phyloP scores from a whole-genome alignment of 2,888 invertebrate species.

The Yponomeuta plumbellus region DNA sequence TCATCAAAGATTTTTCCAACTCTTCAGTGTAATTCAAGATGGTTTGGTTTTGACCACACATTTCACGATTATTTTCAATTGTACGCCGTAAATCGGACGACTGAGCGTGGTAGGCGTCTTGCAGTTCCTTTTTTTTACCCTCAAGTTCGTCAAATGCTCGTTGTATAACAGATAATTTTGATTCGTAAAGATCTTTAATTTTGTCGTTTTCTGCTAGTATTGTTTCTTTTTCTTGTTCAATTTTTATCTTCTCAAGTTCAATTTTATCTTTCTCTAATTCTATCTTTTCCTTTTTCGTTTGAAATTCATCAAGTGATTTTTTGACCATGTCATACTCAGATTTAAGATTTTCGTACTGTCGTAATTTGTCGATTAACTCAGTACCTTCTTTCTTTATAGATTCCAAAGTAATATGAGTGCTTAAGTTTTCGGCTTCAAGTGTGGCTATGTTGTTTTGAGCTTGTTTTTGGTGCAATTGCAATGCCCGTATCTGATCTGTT shows the following conservation, averaged over 20 bases:
- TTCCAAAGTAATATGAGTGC: conserved; percentile 27
- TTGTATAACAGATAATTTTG: background rate
- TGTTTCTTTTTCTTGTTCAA: conserved; percentile 39
- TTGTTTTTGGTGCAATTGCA: background rate
- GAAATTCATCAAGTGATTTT: conserved; percentile 32
- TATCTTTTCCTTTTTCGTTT: conserved; percentile 40
- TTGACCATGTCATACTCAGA: conserved; percentile 40
- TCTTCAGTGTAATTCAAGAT: conserved; percentile 39
- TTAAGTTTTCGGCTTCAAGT: background rate
- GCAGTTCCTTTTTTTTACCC: conserved; percentile 38
- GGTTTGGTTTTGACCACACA: background rate
- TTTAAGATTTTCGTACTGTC: conserved; percentile 41
- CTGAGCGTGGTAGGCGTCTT: background rate
- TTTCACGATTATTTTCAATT: background rate
- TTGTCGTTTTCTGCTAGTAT: conserved; percentile 6
- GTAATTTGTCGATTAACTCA: conserved; percentile 40
- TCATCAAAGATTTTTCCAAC: conserved; percentile 48
- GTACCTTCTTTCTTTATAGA: conserved; percentile 41
- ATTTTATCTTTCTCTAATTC: conserved; percentile 35
- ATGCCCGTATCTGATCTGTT: background rate
- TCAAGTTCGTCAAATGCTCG: conserved; percentile 30
- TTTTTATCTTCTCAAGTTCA: conserved; percentile 29
- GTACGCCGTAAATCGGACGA: background rate
- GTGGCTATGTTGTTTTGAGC: background rate
- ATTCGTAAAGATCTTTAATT: background rate